Conservation (phyloP, 2,113 vertebrate species). For the Tachysurus vachellii region DNA sequence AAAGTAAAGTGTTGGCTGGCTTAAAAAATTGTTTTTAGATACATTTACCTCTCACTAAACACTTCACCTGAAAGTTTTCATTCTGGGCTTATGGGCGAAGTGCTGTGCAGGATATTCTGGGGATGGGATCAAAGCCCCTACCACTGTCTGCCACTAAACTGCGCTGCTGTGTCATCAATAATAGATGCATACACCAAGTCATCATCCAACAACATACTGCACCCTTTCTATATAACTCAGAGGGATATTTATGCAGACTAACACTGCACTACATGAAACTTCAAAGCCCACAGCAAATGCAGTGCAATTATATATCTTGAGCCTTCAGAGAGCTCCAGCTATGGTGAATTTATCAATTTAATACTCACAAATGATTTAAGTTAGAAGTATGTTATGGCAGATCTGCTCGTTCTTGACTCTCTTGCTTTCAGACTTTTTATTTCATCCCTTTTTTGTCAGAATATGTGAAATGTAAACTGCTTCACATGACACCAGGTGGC, state of each 20-base stretch:
- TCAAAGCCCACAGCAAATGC: not conserved
- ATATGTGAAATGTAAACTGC: not conserved
- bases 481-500: conserved; percentile 21
- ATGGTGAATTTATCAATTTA: not conserved
- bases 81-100: conserved; percentile 34
- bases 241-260: conserved; percentile 12
- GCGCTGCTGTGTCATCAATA: conserved; percentile 42
- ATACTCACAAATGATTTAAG: not conserved
- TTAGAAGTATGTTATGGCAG: not conserved
- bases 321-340: not conserved
- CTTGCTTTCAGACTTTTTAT: not conserved
- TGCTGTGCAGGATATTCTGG: conserved; percentile 41
- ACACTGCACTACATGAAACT: not conserved
- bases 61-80: conserved; percentile 38
- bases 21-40: conserved; percentile 31
- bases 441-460: not conserved
- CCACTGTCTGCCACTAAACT: conserved; percentile 39
- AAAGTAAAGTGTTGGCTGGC: conserved; percentile 25
- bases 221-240: not conserved
- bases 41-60: conserved; percentile 37
- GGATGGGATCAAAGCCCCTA: conserved; percentile 45
- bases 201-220: conserved; percentile 29
- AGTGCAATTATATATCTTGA: not conserved
- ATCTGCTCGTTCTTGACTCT: conserved; percentile 4
- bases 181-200: conserved; percentile 44